Percentiles rank a stretch among this genome's conserved stretches.
phyloP scores from a whole-genome alignment of 1,140 invertebrate species.

The Eubasilissa regina region DNA sequence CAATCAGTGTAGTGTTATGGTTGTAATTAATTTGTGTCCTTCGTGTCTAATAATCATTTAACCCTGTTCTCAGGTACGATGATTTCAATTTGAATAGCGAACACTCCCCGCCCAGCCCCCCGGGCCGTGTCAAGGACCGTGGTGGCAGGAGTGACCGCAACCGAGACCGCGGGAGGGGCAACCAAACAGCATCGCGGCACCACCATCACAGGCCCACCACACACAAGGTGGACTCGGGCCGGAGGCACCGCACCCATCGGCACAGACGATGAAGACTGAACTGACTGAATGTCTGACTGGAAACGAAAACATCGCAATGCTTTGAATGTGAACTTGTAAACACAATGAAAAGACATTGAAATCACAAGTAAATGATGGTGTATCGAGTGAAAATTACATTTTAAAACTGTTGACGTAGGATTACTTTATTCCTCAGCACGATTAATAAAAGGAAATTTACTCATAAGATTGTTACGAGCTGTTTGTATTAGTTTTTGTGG shows the following conservation, averaged over 20 bases:
- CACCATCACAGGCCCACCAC: conserved; percentile 6
- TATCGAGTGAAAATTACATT: not conserved
- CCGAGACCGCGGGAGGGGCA: not conserved
- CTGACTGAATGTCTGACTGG: not conserved
- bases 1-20: not conserved
- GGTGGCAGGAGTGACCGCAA: not conserved
- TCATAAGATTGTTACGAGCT: not conserved
- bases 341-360: not conserved
- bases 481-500: too few species aligned
- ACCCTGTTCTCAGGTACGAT: conserved; percentile 65
- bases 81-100: conserved; percentile 72
- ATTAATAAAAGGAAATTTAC: too few species aligned
- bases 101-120: conserved; percentile 65
- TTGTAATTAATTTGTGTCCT: too few species aligned
- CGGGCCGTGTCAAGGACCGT: conserved; percentile 51
- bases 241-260: not conserved
- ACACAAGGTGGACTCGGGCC: not conserved
- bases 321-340: not conserved
- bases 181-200: conserved; percentile 25
- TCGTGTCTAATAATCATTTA: not conserved
- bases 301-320: not conserved
- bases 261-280: conserved; percentile 17
- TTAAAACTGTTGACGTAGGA: too few species aligned
- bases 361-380: not conserved
- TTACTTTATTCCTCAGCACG: too few species aligned